Percentiles rank a stretch among this genome's conserved stretches.
These are phyloP conservation scores for Microcebus murinus DNA, from an alignment of 2,113 vertebrate genomes.

Conservation along the genomic window DNA sequence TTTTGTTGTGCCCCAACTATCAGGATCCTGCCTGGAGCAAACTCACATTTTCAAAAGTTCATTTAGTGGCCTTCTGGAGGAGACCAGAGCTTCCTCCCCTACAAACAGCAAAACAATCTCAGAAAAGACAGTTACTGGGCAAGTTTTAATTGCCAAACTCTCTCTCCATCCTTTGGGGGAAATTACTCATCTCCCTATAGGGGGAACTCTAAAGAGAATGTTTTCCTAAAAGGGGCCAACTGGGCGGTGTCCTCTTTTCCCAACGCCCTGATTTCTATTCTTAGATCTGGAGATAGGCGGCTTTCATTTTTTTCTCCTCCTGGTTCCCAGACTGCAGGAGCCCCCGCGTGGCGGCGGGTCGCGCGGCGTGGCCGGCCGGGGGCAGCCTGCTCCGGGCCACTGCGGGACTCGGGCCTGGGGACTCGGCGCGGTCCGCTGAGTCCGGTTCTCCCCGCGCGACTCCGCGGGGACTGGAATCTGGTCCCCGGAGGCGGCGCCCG, in stretches of 20 bases:
- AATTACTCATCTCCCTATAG: slow-evolving; percentile 43
- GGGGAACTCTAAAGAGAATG: slow-evolving; percentile 10
- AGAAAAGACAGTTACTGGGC: background rate
- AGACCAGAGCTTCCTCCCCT: background rate
- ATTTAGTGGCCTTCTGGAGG: background rate
- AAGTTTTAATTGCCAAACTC: background rate
- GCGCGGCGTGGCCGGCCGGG: background rate
- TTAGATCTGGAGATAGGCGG: slow-evolving; percentile 37
- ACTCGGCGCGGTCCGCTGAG: background rate
- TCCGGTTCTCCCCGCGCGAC: background rate
- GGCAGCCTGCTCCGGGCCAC: background rate
- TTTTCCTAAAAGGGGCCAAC: slow-evolving; percentile 50
- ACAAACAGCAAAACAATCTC: background rate
- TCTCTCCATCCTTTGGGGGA: background rate
- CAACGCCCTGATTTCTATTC: slow-evolving; percentile 63
- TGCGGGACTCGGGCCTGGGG: background rate
- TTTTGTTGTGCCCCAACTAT: background rate
- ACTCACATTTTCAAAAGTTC: background rate
- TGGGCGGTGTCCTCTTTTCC: slow-evolving; percentile 60
- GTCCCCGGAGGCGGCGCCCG: background rate
- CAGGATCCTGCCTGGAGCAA: background rate
- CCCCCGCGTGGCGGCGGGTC: background rate
- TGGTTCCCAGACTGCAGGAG: background rate
- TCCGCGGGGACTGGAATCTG: background rate
- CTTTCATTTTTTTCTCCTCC: slow-evolving; percentile 52